phyloP scores from a whole-genome alignment of 2,888 invertebrate genomes.

The Pterostichus niger region DNA sequence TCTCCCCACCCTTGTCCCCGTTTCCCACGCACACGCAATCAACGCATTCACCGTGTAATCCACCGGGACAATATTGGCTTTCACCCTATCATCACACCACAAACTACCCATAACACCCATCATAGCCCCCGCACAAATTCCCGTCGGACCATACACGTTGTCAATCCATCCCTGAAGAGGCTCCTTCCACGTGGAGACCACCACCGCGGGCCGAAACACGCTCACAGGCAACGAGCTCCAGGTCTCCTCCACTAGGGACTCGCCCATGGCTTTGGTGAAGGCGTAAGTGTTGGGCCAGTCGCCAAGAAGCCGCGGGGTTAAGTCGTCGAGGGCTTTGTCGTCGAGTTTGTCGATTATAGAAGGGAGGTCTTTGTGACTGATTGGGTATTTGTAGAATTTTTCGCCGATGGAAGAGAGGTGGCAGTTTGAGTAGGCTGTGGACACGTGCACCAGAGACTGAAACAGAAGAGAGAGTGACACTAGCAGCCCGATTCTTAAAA shows the following conservation, averaged over 20 bases:
- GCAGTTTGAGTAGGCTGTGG: slow-evolving; percentile 91
- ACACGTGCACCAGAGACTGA: slow-evolving; percentile 87
- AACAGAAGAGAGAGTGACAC: slow-evolving; percentile 68
- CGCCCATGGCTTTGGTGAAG: slow-evolving; percentile 94
- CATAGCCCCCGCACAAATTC: slow-evolving; percentile 85
- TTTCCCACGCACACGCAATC: slow-evolving; percentile 82
- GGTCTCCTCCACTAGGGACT: slow-evolving; percentile 84
- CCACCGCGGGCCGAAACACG: slow-evolving; percentile 91
- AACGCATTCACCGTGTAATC: slow-evolving; percentile 85
- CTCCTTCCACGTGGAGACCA: slow-evolving; percentile 85
- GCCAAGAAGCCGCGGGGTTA: slow-evolving; percentile 80
- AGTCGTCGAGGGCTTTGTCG: slow-evolving; percentile 70
- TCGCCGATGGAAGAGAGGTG: slow-evolving; percentile 83
- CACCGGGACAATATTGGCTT: slow-evolving; percentile 88
- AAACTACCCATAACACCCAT: slow-evolving; percentile 84
- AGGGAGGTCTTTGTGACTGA: slow-evolving; percentile 78
- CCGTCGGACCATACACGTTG: slow-evolving; percentile 94
- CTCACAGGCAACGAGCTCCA: slow-evolving; percentile 87
- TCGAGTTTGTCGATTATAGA: slow-evolving; percentile 76
- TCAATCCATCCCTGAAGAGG: slow-evolving; percentile 93
- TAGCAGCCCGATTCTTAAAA: too few species aligned
- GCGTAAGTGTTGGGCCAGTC: slow-evolving; percentile 94
- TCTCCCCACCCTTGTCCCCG: slow-evolving; percentile 72
- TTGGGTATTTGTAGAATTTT: slow-evolving; percentile 81
- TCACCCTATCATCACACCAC: neutral